Base-by-base conservation (phyloP, 2,113 vertebrate genomes). In the Pitta sordida region DNA sequence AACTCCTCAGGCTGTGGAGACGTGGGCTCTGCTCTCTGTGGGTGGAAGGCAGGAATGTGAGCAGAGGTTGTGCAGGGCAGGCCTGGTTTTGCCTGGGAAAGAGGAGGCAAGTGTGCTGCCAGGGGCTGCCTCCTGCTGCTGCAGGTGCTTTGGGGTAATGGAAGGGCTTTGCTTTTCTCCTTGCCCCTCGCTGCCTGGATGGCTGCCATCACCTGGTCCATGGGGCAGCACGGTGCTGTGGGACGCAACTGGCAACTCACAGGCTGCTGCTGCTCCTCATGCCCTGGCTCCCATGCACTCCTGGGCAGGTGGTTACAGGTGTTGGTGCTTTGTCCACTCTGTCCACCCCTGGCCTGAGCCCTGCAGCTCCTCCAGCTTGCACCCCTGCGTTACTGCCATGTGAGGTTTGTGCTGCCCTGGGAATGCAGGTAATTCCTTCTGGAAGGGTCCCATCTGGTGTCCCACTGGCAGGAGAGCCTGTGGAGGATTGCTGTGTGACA, bases 331-430 rank as follows among this genome's bases (percentile, higher is more conserved):
- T 85, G 58, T 70, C 36, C 3, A 5, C 79, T 88, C 58, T 5
- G 2, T 49, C 17, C 7, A 8, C 16, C 30, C 51, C 0, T n/a
- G 0, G 53, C 23, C 7, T 0, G 0, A 76, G 41, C 43, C 51
- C 67, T 24, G 32, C 1, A 2, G 59, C 79, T 73, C 30, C 37
- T 86, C n/a, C 5, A 6, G 74, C 81, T 85, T 5, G 1, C 3
- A 4, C 43, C n/a, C 13, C 43, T 78, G 78, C 79, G 56, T 55
- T 83, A 2, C 1, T 0, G 0, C 41, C 7, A 2, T 0, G 0
- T 34, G 39, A 80, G 9, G 60, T 62, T 44, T 67, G 43, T 4
- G 13, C 43, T 52, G 62, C 68, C 63, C 34, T 43, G 80, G 76
- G 55, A 20, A n/a, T 58, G 43, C 1, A 8, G 36, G 55, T 30